Evolutionary conservation across 2,888 invertebrate species (phyloP), one percentile per base, ranked within the genome.

Genomic region (Tricholauxania praeusta): DNA sequence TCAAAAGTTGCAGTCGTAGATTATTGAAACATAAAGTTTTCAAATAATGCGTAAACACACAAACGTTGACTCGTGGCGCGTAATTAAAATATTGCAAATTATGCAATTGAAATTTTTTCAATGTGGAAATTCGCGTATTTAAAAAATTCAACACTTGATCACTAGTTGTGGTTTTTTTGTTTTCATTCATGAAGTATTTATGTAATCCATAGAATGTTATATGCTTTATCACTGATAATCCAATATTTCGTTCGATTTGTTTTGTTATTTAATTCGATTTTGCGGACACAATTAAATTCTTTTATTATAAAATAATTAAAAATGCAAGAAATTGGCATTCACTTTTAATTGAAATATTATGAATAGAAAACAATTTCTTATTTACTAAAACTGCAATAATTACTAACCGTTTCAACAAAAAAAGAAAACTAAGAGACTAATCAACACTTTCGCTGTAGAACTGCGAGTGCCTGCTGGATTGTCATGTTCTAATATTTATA

Each of bases 391-490:
- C 4, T 28, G 28, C 28, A 28, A 4, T 28, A 4, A 28, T 52
- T 79, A 86, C 85, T 81, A 82, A 85, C 85, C 85, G 84, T 85
- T 84, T 70, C 55, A 62, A 70, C 63, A 70, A 70, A 70, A 79
- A 80, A 80, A 82, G 81, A 82, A 84, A 83, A 82, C 77, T 84
- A 81, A 80, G 81, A 83, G 82, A 82, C 83, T 80, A 82, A 86
- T 80, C 87, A 86, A 86, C 87, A 87, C 87, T 87, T 87, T 87
- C 86, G 86, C 87, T 86, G 82, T 84, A 85, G 87, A 87, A 87
- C 87, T 87, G 87, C 87, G 87, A 87, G 87, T 87, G 87, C 76
- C 81, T 84, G 82, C 87, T 86, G 86, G 87, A 87, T 80, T 81
- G 81, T 76, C 78, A 74, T 83, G 84, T 81, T 83, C 87, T 85